Conservation (phyloP, 2,888 invertebrate species). For the Hyppa rectilinea region DNA sequence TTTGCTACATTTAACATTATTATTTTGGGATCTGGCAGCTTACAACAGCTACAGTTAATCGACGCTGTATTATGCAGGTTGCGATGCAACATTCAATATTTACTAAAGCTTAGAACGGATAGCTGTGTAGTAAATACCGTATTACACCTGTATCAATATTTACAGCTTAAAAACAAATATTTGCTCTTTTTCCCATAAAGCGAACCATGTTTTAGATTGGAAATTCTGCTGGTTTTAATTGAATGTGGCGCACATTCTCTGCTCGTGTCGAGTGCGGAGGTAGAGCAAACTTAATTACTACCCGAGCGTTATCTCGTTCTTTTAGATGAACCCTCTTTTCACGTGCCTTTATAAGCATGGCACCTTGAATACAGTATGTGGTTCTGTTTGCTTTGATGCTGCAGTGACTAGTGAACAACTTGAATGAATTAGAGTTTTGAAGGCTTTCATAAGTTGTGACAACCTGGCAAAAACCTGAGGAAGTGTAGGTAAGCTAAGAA, state of each 20-base stretch:
- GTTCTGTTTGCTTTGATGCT: background rate
- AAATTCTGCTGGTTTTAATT: conserved; percentile 13
- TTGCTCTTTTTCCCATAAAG: conserved; percentile 8
- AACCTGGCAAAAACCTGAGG: background rate
- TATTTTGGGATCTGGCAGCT: background rate
- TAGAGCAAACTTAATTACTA: conserved; percentile 55
- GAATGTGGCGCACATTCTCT: conserved; percentile 9
- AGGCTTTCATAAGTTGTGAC: background rate
- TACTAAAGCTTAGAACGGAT: conserved; percentile 19
- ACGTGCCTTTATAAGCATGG: conserved; percentile 14
- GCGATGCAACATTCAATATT: conserved; percentile 32
- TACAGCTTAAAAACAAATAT: background rate
- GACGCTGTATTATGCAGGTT: background rate
- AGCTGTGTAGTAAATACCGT: background rate
- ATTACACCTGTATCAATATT: conserved; percentile 4
- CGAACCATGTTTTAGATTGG: background rate
- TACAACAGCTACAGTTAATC: background rate
- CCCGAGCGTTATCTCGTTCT: conserved; percentile 39
- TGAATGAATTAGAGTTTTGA: background rate
- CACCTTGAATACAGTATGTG: background rate
- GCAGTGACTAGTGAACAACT: background rate
- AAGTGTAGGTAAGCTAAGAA: background rate
- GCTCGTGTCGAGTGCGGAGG: conserved; percentile 14
- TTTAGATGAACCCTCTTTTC: conserved; percentile 16
- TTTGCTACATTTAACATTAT: background rate